Conservation (phyloP, 2,888 invertebrate species). For the Cephus pygmeus region DNA sequence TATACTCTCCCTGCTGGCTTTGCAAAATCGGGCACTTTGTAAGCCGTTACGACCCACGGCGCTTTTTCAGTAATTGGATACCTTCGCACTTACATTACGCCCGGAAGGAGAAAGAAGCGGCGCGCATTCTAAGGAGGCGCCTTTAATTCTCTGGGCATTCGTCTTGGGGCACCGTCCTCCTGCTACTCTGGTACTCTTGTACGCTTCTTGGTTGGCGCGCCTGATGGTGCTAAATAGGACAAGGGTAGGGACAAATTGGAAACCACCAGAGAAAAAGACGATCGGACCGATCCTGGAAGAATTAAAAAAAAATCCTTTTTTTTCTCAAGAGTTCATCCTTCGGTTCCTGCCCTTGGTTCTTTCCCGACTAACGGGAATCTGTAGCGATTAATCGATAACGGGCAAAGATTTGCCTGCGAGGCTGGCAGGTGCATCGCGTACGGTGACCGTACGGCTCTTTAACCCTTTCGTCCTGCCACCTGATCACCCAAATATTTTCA, state of each 20-base stretch:
- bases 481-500: not conserved
- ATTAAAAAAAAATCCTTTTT: not conserved
- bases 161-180: not conserved
- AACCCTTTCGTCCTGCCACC: not conserved
- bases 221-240: not conserved
- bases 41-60: conserved; percentile 17
- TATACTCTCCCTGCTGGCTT: not conserved
- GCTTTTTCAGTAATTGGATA: conserved; percentile 25
- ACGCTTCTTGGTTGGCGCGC: too few relatives aligned
- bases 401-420: not conserved
- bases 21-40: conserved; percentile 19
- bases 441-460: not conserved
- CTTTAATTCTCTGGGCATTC: not conserved
- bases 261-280: not conserved
- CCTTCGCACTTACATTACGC: conserved; percentile 22
- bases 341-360: not conserved
- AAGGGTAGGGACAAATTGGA: not conserved
- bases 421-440: not conserved
- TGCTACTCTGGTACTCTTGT: not conserved
- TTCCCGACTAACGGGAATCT: not conserved
- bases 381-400: not conserved
- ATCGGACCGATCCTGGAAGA: not conserved
- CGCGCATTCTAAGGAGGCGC: conserved; percentile 5
- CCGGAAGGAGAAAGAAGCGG: conserved; percentile 5
- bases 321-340: not conserved